Conservation (phyloP, 2,888 invertebrate genomes). For the Loripinus fragilis region DNA sequence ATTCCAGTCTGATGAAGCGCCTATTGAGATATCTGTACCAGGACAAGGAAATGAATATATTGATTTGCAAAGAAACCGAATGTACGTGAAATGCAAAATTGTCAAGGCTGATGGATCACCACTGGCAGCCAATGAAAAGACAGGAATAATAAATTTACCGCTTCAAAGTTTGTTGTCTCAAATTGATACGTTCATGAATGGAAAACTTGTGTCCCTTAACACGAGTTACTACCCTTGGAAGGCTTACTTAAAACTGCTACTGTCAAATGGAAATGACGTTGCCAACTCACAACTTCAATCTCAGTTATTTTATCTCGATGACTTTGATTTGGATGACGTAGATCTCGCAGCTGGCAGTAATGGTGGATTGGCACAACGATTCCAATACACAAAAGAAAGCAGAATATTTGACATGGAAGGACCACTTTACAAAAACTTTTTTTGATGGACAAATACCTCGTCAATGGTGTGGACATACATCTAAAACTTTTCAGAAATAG, state of each 20-base stretch:
- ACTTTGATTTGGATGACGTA: conserved; percentile 20
- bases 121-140: conserved; percentile 20
- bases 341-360: conserved; percentile 20
- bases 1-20: too few relatives aligned
- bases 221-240: conserved; percentile 32
- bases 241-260: conserved; percentile 30
- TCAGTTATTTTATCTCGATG: conserved; percentile 11
- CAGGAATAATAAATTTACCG: conserved; percentile 25
- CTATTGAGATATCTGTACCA: too few relatives aligned
- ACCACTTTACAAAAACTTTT: conserved; percentile 34
- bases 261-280: conserved; percentile 19
- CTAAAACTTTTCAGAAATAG: conserved; percentile 33
- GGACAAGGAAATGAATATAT: too few relatives aligned
- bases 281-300: background rate
- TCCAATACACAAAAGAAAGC: conserved; percentile 20
- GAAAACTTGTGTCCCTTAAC: background rate
- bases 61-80: conserved; percentile 29
- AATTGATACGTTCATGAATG: conserved; percentile 24
- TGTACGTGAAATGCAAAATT: conserved; percentile 28
- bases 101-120: conserved; percentile 27
- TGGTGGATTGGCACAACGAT: conserved; percentile 21
- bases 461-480: conserved; percentile 35
- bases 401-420: conserved; percentile 30
- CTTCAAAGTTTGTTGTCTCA: conserved; percentile 32
- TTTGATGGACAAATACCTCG: conserved; percentile 34